These are phyloP conservation scores for Indicator maculatus DNA, from an alignment of 2,113 vertebrate genomes.

Conservation along the genomic window DNA sequence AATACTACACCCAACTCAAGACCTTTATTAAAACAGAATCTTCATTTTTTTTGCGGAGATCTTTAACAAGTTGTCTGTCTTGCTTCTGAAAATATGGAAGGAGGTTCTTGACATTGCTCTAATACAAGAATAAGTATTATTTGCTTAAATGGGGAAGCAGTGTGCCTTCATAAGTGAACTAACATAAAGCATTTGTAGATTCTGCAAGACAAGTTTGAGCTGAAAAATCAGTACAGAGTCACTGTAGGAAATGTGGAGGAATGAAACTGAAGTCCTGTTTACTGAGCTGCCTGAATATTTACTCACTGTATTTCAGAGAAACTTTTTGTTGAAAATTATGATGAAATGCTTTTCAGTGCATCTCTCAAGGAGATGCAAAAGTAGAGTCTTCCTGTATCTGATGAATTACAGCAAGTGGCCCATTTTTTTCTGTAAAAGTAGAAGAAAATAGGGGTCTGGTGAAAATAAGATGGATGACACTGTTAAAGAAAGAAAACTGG, in stretches of 20 bases:
- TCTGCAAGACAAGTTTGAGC: background rate
- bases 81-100: background rate
- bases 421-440: background rate
- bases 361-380: background rate
- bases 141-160: background rate
- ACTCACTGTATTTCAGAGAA: background rate
- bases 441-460: background rate
- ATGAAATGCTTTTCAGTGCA: background rate
- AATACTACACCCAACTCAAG: background rate
- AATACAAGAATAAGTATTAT: background rate
- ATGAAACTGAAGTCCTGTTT: background rate
- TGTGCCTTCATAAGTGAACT: background rate
- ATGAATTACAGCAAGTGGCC: background rate
- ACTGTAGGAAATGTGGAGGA: background rate
- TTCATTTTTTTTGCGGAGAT: background rate
- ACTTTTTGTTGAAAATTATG: background rate
- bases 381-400: background rate
- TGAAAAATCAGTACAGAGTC: background rate
- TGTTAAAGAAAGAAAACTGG: background rate
- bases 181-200: background rate
- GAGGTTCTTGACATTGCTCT: background rate
- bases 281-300: constrained; percentile 18
- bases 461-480: background rate
- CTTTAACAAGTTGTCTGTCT: background rate
- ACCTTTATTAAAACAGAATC: background rate